Evolutionary conservation across 2,797 vertebrate genomes (phyloP), one percentile per base, ranked within the genome.

Genomic region (Tenualosa ilisha): DNA sequence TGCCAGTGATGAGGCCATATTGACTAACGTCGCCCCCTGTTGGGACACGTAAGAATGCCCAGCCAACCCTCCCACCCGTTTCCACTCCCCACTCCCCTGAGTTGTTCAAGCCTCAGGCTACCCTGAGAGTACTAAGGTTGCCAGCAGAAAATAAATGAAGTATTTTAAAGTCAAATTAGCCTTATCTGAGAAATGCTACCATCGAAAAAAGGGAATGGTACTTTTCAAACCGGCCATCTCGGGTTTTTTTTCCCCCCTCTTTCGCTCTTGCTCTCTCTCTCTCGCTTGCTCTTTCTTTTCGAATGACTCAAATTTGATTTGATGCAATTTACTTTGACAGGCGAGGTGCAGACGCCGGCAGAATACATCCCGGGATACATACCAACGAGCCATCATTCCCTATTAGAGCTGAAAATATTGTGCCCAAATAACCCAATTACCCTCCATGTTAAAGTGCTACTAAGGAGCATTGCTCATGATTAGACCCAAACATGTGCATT

Each of bases 11-110:
- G 87, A 90, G 86, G 86, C 88, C 88, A 8, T 56, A 92, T 92
- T 94, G 94, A 94, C 91, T 93, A 95, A 95, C 92, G 94, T 93
- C 93, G 93, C 94, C 95, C 94, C 94, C 94, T 96, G 93, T 95
- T 94, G 95, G 92, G 82, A 24, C 61, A 83, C 87, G 56, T 79
- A 40, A 79, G 72, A 79, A 43, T 46, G 72, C 72, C 37, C 40
- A 75, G 17, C 40, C 17, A 79, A 17, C 6, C 37, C 54, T 22
- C 72, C 72, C 17, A 79, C 72, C 72, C 37, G 1, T 12, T 46
- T 40, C 15, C 37, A 3, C 37, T 46, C 72, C 17, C 17, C 17
- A 37, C 40, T 79, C 72, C 72, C 72, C 72, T 40, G 72, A 22
- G 72, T 40, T 7, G 72, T 40, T 9, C 15, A 20, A 46, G 72